Percentiles rank a stretch among this genome's conserved stretches.
Evolutionary conservation across 2,888 invertebrate species (phyloP).

Genomic region (Isotomurus palustris): DNA sequence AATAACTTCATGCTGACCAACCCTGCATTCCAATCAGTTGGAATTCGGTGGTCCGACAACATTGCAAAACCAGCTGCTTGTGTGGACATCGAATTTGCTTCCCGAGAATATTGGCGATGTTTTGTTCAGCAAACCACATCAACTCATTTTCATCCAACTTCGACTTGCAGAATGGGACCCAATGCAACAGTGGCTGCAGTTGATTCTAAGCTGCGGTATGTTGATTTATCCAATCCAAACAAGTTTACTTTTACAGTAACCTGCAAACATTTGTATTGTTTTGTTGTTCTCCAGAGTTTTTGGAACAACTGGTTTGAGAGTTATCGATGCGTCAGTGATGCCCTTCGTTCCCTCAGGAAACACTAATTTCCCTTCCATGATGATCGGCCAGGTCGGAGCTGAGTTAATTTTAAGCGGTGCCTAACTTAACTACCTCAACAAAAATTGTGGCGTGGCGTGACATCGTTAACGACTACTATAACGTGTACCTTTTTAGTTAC

Average conservation of each 20-base stretch:
- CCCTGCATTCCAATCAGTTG: slow-evolving; percentile 8
- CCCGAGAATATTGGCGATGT: slow-evolving; percentile 26
- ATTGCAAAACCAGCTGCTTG: background rate
- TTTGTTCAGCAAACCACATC: slow-evolving; percentile 5
- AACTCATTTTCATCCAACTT: slow-evolving; percentile 21
- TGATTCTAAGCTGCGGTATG: slow-evolving; percentile 28
- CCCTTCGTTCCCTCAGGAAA: slow-evolving; percentile 17
- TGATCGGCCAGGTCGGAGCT: slow-evolving; percentile 15
- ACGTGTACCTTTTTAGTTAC: too few species aligned
- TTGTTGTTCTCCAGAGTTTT: slow-evolving; percentile 16
- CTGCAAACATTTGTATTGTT: too few species aligned
- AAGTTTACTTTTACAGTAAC: too few species aligned
- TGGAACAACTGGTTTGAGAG: slow-evolving; percentile 14
- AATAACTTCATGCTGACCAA: slow-evolving; percentile 22
- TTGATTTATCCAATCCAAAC: too few species aligned
- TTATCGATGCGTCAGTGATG: slow-evolving; percentile 20
- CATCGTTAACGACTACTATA: too few species aligned
- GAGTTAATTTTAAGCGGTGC: slow-evolving; percentile 10
- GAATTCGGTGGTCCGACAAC: slow-evolving; percentile 5
- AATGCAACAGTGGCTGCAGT: slow-evolving; percentile 23
- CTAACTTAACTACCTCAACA: too few species aligned
- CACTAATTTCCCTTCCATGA: slow-evolving; percentile 19
- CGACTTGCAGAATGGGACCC: slow-evolving; percentile 32
- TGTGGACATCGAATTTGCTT: slow-evolving; percentile 6
- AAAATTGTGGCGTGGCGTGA: too few species aligned